Evolutionary conservation across 2,113 vertebrate genomes (phyloP), one percentile per base, ranked within the genome.

Genomic region (Callithrix jacchus): DNA sequence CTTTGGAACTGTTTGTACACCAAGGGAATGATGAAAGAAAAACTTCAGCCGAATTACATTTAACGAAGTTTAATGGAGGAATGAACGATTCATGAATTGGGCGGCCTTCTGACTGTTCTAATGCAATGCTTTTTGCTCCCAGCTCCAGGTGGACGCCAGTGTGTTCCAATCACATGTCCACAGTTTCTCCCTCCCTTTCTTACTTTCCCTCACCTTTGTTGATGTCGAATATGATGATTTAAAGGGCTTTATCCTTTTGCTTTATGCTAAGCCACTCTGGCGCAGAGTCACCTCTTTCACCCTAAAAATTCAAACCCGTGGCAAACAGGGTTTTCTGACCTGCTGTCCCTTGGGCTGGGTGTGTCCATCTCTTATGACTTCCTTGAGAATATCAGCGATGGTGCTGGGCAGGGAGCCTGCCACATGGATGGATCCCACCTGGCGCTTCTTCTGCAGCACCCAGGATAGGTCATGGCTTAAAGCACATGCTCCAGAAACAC

Each of bases 291-390:
- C 18, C 14, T 49, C 45, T 80, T 64, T 45, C 6, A 45, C 58
- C 21, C 21, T 17, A 42, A 84, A 18, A 37, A 54, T 42, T 37
- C 40, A 45, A 68, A 25, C 14, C 30, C 68, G 23, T 47, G 27
- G 84, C 52, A 87, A 49, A 7, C 64, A 54, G 14, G 13, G 13
- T 10, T 56, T 42, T 52, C 74, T 42, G 40, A 11, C 37, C 20
- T 1, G 0, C 17, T 1, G 18, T 45, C 42, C 8, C 17, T 17
- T 30, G 12, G 27, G 13, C 49, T 86, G 3, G 0, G 10, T 27
- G 17, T 13, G 1, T 13, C 56, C 9, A 2, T 6, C 74, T 85
- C 47, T 42, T 21, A 10, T 23, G 80, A 76, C 45, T 61, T 21
- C 27, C 12, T 23, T 2, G n/a, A 45, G 80, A 56, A 6, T 25